Evolutionary conservation across 2,888 invertebrate species (phyloP), one percentile per base, ranked within the genome.

Genomic region (Synergus umbraculus): DNA sequence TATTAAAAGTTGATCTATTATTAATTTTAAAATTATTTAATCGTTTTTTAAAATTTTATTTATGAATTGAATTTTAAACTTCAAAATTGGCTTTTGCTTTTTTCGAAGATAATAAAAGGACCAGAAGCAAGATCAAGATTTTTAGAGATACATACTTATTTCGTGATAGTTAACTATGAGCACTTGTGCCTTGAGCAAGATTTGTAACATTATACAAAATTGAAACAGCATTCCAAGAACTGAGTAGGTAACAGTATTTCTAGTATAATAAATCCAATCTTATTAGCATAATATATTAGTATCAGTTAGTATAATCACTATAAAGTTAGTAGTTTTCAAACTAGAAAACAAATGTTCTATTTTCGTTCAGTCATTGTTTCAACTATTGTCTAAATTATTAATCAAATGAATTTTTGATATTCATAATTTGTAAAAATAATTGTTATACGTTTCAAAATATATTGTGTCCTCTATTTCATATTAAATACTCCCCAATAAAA

Each of bases 141-240:
- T 63, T 63, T 46, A 29, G 22, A 69, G 15, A 4, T 29, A 46
- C 3, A 22, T 67, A 43, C 46, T 49, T 73, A 49, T 37, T 49
- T 73, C 54, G 54, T 49, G 54, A 73, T 66, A 66, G 43, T 43
- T 43, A 66, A 54, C 41, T 73, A 73, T 15, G 22, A 49, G 69
- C 22, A 22, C 69, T 46, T 73, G 73, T 73, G 49, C 54, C 73
- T 73, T 73, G 37, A 41, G 37, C 49, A 37, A 54, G 10, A 73
- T 54, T 69, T 41, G 15, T 54, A 10, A 49, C 29, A 73, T 7
- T 22, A 29, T 73, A 54, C 37, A 54, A 54, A 49, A 73, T 73
- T 37, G n/a, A 49, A 73, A 73, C 41, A 73, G 54, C 73, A 73
- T 73, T 73, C 73, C 73, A 73, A 73, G 54, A 73, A 73, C 73